phyloP scores from a whole-genome alignment of 2,797 vertebrate species.

The Manis crassicaudata region DNA sequence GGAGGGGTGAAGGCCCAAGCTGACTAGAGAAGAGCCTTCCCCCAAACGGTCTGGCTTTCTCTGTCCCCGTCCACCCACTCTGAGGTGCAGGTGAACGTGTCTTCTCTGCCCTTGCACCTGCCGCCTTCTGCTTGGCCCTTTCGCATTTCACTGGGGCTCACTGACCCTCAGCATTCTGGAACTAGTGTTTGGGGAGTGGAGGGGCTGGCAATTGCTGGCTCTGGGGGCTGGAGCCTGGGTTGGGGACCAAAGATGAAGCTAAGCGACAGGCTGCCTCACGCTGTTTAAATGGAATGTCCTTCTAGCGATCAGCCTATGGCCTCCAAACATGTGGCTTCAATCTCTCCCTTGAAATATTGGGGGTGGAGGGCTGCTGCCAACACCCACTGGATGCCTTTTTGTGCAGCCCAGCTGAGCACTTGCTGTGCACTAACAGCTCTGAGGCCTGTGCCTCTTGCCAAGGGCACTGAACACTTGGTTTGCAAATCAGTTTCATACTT shows the following conservation, averaged over 20 bases:
- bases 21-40: not conserved
- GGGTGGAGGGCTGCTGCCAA: not conserved
- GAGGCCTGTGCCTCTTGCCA: constrained; percentile 47
- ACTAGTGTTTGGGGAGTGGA: not conserved
- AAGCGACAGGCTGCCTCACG: not conserved
- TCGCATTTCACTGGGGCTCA: rapidly evolving
- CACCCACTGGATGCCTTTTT: not conserved
- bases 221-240: not conserved
- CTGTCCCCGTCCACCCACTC: constrained; percentile 69
- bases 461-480: constrained; percentile 40
- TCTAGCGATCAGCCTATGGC: constrained; percentile 39
- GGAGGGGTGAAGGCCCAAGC: not conserved
- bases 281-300: not conserved
- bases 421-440: not conserved
- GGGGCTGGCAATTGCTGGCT: not conserved
- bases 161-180: rapidly evolving
- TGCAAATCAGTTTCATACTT: constrained; percentile 66
- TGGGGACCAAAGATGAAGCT: constrained; percentile 51
- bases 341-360: constrained; percentile 71
- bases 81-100: constrained; percentile 70
- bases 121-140: constrained; percentile 68
- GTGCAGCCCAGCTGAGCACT: constrained; percentile 30
- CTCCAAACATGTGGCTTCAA: constrained; percentile 78
- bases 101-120: constrained; percentile 77
- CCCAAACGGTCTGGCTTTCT: constrained; percentile 5